Evolutionary conservation across 2,113 vertebrate genomes (phyloP).

Genomic region (Odocoileus hemionus): DNA sequence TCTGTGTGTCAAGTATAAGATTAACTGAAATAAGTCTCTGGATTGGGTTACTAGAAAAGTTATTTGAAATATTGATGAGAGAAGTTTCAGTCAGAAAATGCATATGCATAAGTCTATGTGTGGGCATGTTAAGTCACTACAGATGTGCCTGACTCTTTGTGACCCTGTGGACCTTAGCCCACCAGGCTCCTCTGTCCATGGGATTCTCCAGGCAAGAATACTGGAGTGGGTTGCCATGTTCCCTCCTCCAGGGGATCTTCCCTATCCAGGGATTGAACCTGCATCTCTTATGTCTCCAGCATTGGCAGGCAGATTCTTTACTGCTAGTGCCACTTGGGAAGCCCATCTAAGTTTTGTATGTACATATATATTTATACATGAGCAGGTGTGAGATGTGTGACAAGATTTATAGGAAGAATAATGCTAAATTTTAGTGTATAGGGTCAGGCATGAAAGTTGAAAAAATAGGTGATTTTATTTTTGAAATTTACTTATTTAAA

Average conservation of each 20-base stretch:
- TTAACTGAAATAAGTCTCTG: not conserved
- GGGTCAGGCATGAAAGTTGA: not conserved
- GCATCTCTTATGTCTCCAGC: not conserved
- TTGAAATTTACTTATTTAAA: not conserved
- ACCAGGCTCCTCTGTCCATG: not conserved
- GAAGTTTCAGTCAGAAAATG: no score
- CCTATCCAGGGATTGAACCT: rapidly evolving
- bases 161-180: not conserved
- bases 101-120: no score
- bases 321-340: not conserved
- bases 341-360: not conserved
- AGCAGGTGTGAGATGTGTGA: not conserved
- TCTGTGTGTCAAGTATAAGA: not conserved
- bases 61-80: no score
- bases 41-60: not conserved
- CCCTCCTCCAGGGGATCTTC: not conserved
- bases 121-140: not conserved
- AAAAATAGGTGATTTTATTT: not conserved
- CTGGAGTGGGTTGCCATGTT: not conserved
- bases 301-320: not conserved
- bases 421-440: not conserved
- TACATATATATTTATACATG: rapidly evolving
- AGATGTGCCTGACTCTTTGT: not conserved
- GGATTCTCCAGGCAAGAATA: not conserved
- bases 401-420: not conserved